These are phyloP conservation scores for Spea bombifrons DNA, from an alignment of 2,113 vertebrate species.

Conservation along the genomic window DNA sequence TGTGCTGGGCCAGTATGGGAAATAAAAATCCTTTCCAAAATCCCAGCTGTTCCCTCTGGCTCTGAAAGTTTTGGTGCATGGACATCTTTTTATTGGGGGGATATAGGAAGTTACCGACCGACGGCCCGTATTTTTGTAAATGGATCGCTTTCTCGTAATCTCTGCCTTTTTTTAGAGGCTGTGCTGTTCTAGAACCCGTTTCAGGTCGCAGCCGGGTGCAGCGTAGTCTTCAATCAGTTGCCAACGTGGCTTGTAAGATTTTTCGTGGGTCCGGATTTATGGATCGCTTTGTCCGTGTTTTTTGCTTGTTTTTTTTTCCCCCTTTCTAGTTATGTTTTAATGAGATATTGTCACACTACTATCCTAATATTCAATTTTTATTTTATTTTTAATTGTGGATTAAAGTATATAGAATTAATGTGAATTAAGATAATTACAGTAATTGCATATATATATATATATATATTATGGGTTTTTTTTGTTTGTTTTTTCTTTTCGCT, in stretches of 20 bases:
- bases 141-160: no score
- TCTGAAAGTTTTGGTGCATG: conserved; percentile 16
- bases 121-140: background rate
- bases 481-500: no score
- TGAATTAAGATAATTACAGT: background rate
- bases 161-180: no score
- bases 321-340: background rate
- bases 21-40: background rate
- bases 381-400: conserved; percentile 21
- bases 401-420: conserved; percentile 16
- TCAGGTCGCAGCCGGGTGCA: background rate
- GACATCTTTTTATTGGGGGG: background rate
- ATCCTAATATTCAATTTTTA: conserved; percentile 6
- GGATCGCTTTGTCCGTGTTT: background rate
- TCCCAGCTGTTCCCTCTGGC: background rate
- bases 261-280: no score
- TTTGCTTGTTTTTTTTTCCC: conserved; percentile 5
- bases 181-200: no score
- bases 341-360: background rate
- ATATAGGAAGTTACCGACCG: background rate
- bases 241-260: no score
- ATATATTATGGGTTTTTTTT: no score
- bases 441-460: no score
- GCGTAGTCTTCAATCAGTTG: background rate
- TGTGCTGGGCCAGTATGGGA: conserved; percentile 2